phyloP scores from a whole-genome alignment of 2,113 vertebrate genomes.

The Neodon shergylaensis region DNA sequence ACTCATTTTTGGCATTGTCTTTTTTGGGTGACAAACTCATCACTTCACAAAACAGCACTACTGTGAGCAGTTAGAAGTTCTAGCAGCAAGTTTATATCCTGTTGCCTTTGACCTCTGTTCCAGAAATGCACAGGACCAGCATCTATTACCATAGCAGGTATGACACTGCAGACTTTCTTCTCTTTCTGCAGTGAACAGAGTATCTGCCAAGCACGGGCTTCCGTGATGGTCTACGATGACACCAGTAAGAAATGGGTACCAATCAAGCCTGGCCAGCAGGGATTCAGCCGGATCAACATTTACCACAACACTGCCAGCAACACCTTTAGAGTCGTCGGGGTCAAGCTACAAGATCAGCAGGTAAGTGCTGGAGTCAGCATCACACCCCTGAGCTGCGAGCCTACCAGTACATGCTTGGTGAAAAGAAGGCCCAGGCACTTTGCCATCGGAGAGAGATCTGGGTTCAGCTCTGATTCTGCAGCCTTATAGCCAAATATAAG shows the following conservation, averaged over 20 bases:
- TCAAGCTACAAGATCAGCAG: slow-evolving; percentile 99
- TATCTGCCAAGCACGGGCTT: slow-evolving; percentile 99
- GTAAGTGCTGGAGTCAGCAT: slow-evolving; percentile 82
- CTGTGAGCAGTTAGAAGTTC: not conserved
- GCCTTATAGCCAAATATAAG: fast-evolving
- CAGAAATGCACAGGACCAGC: not conserved
- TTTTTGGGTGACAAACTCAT: not conserved
- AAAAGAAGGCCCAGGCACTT: not conserved
- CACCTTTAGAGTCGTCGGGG: slow-evolving; percentile 98
- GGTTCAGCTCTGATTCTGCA: not conserved
- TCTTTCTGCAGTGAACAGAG: slow-evolving; percentile 94
- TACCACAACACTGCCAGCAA: slow-evolving; percentile 99
- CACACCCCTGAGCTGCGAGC: fast-evolving
- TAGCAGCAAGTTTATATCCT: not conserved
- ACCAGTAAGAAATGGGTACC: slow-evolving; percentile 99
- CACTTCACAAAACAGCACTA: not conserved
- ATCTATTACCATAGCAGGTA: not conserved
- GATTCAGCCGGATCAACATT: slow-evolving; percentile 99
- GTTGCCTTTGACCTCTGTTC: not conserved
- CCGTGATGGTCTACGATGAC: slow-evolving; percentile 99
- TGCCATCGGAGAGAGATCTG: not conserved
- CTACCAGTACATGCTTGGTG: not conserved
- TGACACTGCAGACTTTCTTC: slow-evolving; percentile 18
- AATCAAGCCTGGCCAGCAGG: slow-evolving; percentile 98
- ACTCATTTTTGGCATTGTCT: not conserved